Conservation (phyloP, 2,797 vertebrate species). For the Hoplostethus atlanticus region DNA sequence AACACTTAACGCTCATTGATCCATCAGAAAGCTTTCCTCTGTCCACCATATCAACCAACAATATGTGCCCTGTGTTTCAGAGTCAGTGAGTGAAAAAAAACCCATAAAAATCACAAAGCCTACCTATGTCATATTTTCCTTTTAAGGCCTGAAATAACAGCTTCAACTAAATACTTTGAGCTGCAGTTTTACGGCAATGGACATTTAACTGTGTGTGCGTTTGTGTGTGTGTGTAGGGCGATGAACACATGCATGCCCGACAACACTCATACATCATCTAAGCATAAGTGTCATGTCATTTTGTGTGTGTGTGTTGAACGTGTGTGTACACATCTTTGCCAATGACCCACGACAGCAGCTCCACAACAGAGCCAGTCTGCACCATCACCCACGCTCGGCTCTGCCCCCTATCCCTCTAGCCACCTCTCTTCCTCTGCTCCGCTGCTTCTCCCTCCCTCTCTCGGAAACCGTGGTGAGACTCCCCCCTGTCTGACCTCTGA, state of each 20-base stretch:
- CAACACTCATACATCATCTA: neutral
- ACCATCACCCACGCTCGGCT: conserved; percentile 35
- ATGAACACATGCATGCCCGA: neutral
- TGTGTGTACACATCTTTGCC: conserved; percentile 56
- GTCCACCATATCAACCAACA: conserved; percentile 6
- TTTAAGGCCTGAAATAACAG: conserved; percentile 6
- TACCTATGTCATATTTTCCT: conserved; percentile 16
- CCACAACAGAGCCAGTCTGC: conserved; percentile 39
- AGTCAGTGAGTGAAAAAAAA: neutral
- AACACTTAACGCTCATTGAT: conserved; percentile 49
- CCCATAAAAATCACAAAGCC: neutral
- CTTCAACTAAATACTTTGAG: conserved; percentile 11
- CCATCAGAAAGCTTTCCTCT: conserved; percentile 32
- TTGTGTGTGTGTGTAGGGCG: neutral
- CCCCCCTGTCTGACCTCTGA: conserved; percentile 41
- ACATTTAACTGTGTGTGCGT: conserved; percentile 7
- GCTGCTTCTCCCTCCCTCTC: neutral
- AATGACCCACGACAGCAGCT: conserved; percentile 45
- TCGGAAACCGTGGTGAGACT: neutral
- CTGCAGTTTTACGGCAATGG: conserved; percentile 36
- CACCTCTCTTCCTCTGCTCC: conserved; percentile 20
- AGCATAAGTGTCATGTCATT: conserved; percentile 1
- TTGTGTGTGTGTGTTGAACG: neutral
- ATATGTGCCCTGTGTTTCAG: conserved; percentile 15
- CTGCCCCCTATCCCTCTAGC: conserved; percentile 21